Evolutionary conservation across 2,113 vertebrate genomes (phyloP), one percentile per base, ranked within the genome.

Genomic region (Zosterops japonicus): DNA sequence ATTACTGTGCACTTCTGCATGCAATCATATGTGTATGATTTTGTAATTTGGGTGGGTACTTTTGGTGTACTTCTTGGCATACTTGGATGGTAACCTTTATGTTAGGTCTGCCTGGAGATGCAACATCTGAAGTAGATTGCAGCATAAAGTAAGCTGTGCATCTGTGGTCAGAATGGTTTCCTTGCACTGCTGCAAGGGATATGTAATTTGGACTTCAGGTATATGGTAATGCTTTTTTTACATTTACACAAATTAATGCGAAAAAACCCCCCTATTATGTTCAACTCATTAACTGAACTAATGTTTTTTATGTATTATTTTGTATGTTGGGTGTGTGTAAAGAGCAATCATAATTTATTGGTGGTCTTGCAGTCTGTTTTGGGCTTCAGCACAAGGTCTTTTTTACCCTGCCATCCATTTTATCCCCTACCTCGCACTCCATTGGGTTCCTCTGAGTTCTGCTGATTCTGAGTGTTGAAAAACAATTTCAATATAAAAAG

Each of bases 371-470:
- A 76, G 17, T 49, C 29, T 78, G 10, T 33, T 91, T 64, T 39
- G 21, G 49, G 8, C 23, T 64, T 55, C 22, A 52, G 16, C 16
- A 9, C 36, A 53, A 31, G 1, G 3, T 65, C 33, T 71, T 80
- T 59, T 27, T 80, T 86, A 25, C 19, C 18, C 39, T 10, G 9
- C 6, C 17, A 53, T 41, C 19, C 13, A 4, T 78, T 72, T 87
- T 2, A 2, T 39, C 5, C 33, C 22, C 19, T 57, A 2, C 16
- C 20, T 83, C 0, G 0, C 20, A 35, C 8, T 52, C 8, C 14
- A 46, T 13, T 87, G n/a, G 18, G 36, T 65, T 70, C 5, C 16
- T 50, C 8, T 19, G 49, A 83, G 9, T 80, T 89, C 83, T 95
- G 17, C 11, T 39, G 44, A 29, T 81, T 90, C n/a, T 65, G 36